Evolutionary conservation across 1,140 invertebrate species (phyloP), one percentile per base, ranked within the genome.

Genomic region (Ceratina japonica): DNA sequence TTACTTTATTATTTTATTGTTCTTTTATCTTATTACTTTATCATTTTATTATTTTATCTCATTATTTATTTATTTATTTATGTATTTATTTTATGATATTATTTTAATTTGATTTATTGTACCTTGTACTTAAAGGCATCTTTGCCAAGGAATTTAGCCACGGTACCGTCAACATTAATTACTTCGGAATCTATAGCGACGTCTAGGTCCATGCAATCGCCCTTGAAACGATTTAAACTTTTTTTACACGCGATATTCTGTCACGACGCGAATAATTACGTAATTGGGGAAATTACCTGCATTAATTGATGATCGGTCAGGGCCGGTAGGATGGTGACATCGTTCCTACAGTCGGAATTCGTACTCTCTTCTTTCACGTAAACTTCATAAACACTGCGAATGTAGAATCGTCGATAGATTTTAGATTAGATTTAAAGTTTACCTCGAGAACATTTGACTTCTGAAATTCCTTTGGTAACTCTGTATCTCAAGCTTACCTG

Each of bases 301-400:
- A 86, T 86, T 22, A 88, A 63, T 59, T 87, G 88, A 10, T 86
- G 84, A 68, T 85, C 79, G 56, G 79, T 82, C 20, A 71, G 37
- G 4, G 79, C 12, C 8, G 84, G 75, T 44, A 83, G 65, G 20
- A 76, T 80, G 7, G 82, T 81, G 49, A 82, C 56, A 51, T 84
- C 81, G 44, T 62, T 81, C 27, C 65, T 74, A 15, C 74, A 76
- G 20, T 87, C 80, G 7, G 75, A 51, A 18, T 65, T 78, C 15
- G 69, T 18, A 10, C 24, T 69, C 44, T 88, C 89, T 37, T 90
- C 89, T 75, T 91, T 91, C 22, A 91, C 87, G 61, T 89, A 91
- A 31, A 91, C 89, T 76, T 91, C 88, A 71, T 91, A 91, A 72
- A 91, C 87, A 56, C 90, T 91, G 61, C n/a, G 24, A 44, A 70